These are phyloP conservation scores for Silurus asotus DNA, from an alignment of 2,113 vertebrate genomes.

Conservation along the genomic window DNA sequence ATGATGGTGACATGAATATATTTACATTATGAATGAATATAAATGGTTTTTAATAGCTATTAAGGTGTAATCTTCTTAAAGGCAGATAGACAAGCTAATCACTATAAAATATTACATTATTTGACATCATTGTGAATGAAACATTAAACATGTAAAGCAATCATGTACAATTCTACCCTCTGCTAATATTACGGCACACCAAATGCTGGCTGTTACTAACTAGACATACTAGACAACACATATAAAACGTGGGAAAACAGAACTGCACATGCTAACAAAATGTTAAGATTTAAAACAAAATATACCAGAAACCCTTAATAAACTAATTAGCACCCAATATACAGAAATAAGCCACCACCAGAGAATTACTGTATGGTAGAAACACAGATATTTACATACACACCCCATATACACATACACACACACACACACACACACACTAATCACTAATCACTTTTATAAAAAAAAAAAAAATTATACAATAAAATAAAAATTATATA, in stretches of 20 bases:
- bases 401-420: no score
- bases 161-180: no score
- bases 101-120: neutral
- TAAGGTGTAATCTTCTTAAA: neutral
- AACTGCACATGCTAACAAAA: neutral
- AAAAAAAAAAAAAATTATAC: no score
- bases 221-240: neutral
- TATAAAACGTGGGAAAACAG: neutral
- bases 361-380: neutral
- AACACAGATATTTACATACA: neutral
- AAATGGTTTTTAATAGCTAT: neutral
- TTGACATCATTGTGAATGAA: neutral
- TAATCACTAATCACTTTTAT: no score
- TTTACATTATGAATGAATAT: neutral
- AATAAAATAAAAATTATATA: no score
- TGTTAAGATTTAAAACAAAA: neutral
- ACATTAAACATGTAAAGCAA: neutral
- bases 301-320: neutral
- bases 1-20: slow-evolving; percentile 11
- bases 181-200: neutral
- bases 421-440: no score
- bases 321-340: neutral
- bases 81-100: neutral
- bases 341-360: neutral
- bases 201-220: neutral